These are phyloP conservation scores for Drosophila ohnishii DNA, from an alignment of 1,140 invertebrate genomes.

Conservation along the genomic window DNA sequence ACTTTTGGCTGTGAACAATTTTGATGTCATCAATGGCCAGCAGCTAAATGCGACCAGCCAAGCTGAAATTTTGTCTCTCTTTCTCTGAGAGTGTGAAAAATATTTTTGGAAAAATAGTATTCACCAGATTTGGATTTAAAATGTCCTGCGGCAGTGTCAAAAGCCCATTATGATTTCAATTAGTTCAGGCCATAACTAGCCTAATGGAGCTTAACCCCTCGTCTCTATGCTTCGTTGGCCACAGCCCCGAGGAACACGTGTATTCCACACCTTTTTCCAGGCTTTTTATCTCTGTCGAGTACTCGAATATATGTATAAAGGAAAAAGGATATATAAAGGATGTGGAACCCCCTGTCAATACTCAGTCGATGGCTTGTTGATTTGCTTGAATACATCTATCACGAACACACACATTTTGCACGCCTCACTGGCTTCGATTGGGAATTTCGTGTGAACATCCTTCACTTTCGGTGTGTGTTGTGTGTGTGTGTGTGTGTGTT, in stretches of 20 bases:
- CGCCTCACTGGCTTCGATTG: slow-evolving; percentile 52
- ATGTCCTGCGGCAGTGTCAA: slow-evolving; percentile 27
- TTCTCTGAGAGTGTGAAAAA: slow-evolving; percentile 12
- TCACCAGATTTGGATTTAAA: slow-evolving; percentile 13
- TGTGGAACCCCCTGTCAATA: slow-evolving; percentile 25
- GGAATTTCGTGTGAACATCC: slow-evolving; percentile 36
- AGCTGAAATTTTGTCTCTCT: slow-evolving; percentile 69
- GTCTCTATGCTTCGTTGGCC: slow-evolving; percentile 43
- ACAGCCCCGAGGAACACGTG: slow-evolving; percentile 63
- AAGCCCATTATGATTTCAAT: slow-evolving; percentile 47
- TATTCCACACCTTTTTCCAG: slow-evolving; percentile 61
- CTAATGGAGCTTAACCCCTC: slow-evolving; percentile 47
- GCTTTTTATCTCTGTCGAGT: slow-evolving; percentile 22
- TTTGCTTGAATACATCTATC: slow-evolving; percentile 50
- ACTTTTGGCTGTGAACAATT: slow-evolving; percentile 58
- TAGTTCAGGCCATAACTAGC: slow-evolving; percentile 45
- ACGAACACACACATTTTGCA: slow-evolving; percentile 62
- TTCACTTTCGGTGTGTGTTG: slow-evolving; percentile 16
- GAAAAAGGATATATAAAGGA: slow-evolving; percentile 2
- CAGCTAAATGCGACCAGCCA: slow-evolving; percentile 59
- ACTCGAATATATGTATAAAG: neutral
- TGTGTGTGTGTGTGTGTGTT: slow-evolving; percentile 24
- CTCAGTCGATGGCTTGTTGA: slow-evolving; percentile 60
- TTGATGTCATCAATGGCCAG: slow-evolving; percentile 62
- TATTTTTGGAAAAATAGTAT: slow-evolving; percentile 17